Evolutionary conservation across 2,797 vertebrate genomes (phyloP).

Genomic region (Meriones psammophilus): DNA sequence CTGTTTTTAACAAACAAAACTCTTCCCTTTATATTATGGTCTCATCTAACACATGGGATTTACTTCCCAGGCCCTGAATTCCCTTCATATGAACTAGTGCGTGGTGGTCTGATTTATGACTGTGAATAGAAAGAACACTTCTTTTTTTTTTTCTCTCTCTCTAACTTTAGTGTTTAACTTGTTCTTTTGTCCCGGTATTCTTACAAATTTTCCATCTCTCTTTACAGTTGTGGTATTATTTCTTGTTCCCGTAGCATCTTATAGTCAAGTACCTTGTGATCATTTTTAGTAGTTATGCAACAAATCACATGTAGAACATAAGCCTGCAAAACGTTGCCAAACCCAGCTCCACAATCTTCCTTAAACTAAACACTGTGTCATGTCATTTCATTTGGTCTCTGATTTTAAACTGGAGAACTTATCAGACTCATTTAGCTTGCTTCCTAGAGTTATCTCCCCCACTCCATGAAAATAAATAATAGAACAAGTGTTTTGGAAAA

Average conservation of each 20-base stretch:
- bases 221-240: conserved; percentile 62
- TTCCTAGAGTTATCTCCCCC: background rate
- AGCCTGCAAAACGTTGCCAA: conserved; percentile 38
- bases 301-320: conserved; percentile 39
- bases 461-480: background rate
- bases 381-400: conserved; percentile 60
- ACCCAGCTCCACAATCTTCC: conserved; percentile 57
- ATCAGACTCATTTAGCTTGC: background rate
- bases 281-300: conserved; percentile 49
- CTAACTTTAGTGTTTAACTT: conserved; percentile 38
- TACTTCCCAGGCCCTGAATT: conserved; percentile 55
- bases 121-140: background rate
- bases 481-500: background rate
- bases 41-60: background rate
- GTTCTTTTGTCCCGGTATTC: conserved; percentile 9
- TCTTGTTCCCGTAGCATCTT: conserved; percentile 63
- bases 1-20: background rate
- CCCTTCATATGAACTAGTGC: conserved; percentile 2
- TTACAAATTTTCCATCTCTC: conserved; percentile 55
- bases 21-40: background rate
- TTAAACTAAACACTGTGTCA: conserved; percentile 59
- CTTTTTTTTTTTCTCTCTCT: conserved; percentile 2
- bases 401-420: conserved; percentile 53
- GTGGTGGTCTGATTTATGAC: conserved; percentile 43
- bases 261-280: conserved; percentile 52